Evolutionary conservation across 2,888 invertebrate species (phyloP).

Genomic region (Heliconius sara): DNA sequence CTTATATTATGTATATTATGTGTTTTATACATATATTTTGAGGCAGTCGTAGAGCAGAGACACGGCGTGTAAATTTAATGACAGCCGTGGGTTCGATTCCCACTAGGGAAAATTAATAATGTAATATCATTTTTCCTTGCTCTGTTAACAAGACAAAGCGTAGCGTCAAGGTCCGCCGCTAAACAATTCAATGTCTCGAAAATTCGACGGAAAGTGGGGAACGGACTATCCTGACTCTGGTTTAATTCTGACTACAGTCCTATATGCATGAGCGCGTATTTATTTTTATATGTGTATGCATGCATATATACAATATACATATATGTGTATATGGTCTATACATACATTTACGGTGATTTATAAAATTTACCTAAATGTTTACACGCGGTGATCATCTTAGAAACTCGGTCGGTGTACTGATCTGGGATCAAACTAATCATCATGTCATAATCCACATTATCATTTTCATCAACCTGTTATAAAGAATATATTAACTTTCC

Average conservation of each 20-base stretch:
- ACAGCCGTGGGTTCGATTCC: too few relatives aligned
- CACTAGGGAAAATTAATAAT: too few relatives aligned
- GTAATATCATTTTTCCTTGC: too few relatives aligned
- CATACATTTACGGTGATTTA: too few relatives aligned
- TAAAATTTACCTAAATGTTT: constrained; percentile 68
- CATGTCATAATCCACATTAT: constrained; percentile 77
- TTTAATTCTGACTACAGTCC: too few relatives aligned
- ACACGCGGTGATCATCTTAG: constrained; percentile 72
- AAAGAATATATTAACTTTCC: not conserved
- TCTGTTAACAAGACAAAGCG: too few relatives aligned
- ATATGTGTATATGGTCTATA: not conserved
- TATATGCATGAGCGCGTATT: not conserved
- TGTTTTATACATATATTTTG: not conserved
- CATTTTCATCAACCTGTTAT: constrained; percentile 74
- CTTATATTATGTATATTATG: too few relatives aligned
- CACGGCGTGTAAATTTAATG: not conserved
- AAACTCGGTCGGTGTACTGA: constrained; percentile 67
- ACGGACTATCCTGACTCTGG: too few relatives aligned
- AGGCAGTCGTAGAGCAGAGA: not conserved
- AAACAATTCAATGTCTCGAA: too few relatives aligned
- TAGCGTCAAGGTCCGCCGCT: too few relatives aligned
- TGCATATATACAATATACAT: not conserved
- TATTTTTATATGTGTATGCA: not conserved
- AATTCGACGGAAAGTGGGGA: too few relatives aligned
- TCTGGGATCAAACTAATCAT: constrained; percentile 77